phyloP scores from a whole-genome alignment of 2,888 invertebrate genomes.

The Amiota minor region DNA sequence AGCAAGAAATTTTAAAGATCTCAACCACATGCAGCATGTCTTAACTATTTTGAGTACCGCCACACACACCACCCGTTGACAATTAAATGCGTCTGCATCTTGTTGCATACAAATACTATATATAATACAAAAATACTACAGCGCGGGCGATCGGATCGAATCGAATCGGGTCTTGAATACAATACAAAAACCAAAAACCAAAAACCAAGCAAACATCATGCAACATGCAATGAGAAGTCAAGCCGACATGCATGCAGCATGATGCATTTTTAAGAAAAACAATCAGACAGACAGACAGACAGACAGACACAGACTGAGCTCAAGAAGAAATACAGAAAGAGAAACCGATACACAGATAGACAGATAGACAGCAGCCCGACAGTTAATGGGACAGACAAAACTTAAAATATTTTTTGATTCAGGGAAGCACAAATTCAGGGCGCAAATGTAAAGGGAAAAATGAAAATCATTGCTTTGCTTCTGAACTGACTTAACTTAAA shows the following conservation, averaged over 20 bases:
- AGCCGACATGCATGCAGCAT: slow-evolving; percentile 12
- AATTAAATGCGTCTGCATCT: slow-evolving; percentile 18
- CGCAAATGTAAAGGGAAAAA: too few relatives aligned
- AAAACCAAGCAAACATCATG: background rate
- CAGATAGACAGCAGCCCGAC: too few relatives aligned
- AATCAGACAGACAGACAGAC: slow-evolving; percentile 14
- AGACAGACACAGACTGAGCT: background rate
- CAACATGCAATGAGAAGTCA: background rate
- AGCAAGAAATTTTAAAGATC: background rate
- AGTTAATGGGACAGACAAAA: too few relatives aligned
- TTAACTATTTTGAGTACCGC: background rate
- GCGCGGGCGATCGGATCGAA: slow-evolving; percentile 1
- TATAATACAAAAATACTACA: background rate
- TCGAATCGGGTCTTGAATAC: background rate
- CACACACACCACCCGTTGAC: slow-evolving; percentile 22
- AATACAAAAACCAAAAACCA: background rate
- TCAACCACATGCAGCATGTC: background rate
- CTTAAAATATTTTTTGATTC: too few relatives aligned
- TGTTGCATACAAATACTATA: background rate
- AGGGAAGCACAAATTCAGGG: too few relatives aligned
- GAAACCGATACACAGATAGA: too few relatives aligned
- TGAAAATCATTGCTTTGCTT: too few relatives aligned
- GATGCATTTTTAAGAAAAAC: slow-evolving; percentile 5
- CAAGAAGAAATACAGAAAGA: too few relatives aligned
- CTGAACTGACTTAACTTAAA: too few relatives aligned